These are phyloP conservation scores for Caretta caretta DNA, from an alignment of 2,113 vertebrate genomes.

Conservation along the genomic window DNA sequence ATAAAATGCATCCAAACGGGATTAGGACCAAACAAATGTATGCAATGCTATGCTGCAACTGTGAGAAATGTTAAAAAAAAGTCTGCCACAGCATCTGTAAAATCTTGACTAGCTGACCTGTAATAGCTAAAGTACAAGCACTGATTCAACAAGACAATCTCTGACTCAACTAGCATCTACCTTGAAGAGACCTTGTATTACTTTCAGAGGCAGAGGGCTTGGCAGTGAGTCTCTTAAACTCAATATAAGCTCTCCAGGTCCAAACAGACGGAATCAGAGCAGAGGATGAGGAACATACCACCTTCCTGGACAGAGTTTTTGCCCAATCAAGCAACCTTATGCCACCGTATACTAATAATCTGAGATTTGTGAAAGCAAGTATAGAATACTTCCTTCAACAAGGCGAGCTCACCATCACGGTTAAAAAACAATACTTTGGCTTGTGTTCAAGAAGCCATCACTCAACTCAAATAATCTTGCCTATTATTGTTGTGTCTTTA, in stretches of 20 bases:
- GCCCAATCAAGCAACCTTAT: not conserved
- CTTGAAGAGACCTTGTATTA: not conserved
- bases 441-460: not conserved
- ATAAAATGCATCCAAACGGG: not conserved
- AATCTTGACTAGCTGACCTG: rapidly evolving
- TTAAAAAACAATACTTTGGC: rapidly evolving
- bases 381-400: not conserved
- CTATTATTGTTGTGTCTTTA: not conserved
- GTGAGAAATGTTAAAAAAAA: not conserved
- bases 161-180: not conserved
- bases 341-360: not conserved
- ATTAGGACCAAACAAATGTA: too few species aligned
- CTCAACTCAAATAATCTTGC: not conserved
- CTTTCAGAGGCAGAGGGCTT: rapidly evolving
- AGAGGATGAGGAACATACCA: not conserved
- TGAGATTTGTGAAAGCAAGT: rapidly evolving
- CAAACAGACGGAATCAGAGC: rapidly evolving
- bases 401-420: rapidly evolving
- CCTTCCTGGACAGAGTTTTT: too few species aligned
- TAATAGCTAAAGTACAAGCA: not conserved
- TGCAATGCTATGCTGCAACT: not conserved
- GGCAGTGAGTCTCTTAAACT: not conserved
- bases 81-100: not conserved
- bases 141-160: too few species aligned
- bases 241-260: not conserved